These are phyloP conservation scores for Chroicocephalus ridibundus DNA, from an alignment of 2,113 vertebrate species.

Conservation along the genomic window DNA sequence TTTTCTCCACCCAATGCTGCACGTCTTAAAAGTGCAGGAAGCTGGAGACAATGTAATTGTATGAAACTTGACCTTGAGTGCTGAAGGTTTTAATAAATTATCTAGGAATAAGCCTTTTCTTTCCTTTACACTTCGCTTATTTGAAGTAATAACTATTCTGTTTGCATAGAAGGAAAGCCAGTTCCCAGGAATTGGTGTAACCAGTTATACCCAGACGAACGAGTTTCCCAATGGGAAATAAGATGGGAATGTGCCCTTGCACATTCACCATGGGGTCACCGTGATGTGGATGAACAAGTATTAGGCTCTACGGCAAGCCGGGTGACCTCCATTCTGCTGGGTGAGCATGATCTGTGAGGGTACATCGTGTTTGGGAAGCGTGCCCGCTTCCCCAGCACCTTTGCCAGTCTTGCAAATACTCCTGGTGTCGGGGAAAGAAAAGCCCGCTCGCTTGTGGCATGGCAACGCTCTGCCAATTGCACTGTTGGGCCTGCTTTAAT, in stretches of 20 bases:
- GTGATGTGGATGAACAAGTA: rapidly evolving
- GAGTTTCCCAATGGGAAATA: constrained; percentile 14
- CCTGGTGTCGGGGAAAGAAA: not conserved
- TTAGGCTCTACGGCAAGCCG: rapidly evolving
- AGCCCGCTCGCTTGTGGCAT: not conserved
- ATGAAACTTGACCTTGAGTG: constrained; percentile 39
- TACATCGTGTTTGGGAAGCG: not conserved
- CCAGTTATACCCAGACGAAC: not conserved
- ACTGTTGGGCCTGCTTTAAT: not conserved
- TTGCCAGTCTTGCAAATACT: not conserved
- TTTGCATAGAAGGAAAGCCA: constrained; percentile 51
- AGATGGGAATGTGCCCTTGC: not conserved
- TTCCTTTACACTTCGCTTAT: constrained; percentile 20
- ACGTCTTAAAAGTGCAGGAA: constrained; percentile 45
- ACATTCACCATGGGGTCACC: not conserved
- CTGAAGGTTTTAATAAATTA: constrained; percentile 48
- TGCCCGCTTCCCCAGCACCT: not conserved
- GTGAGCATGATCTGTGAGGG: rapidly evolving
- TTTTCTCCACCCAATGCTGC: constrained; percentile 26
- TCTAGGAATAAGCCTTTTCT: constrained; percentile 45
- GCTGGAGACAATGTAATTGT: constrained; percentile 38
- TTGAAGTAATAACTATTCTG: constrained; percentile 30
- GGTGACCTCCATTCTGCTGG: rapidly evolving
- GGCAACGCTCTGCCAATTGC: not conserved
- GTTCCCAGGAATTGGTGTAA: constrained; percentile 34